These are phyloP conservation scores for Jaculus jaculus DNA, from an alignment of 2,113 vertebrate genomes.

Conservation along the genomic window DNA sequence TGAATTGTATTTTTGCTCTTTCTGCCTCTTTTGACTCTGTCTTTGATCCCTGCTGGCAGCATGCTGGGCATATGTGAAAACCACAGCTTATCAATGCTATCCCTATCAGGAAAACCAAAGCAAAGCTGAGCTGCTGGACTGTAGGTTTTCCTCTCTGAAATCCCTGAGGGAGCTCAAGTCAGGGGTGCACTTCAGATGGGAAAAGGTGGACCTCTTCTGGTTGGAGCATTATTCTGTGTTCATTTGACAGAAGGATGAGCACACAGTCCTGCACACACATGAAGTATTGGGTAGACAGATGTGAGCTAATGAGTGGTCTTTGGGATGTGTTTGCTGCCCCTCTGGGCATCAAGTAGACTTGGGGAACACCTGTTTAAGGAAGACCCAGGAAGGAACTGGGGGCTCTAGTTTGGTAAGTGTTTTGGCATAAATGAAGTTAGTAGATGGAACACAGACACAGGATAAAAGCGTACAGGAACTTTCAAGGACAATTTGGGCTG, in stretches of 20 bases:
- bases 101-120: conserved; percentile 43
- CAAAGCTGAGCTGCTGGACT: neutral
- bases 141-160: neutral
- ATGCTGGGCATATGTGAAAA: conserved; percentile 64
- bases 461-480: neutral
- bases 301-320: neutral
- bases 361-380: neutral
- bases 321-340: neutral
- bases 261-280: neutral
- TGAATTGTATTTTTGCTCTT: conserved; percentile 74
- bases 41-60: conserved; percentile 75
- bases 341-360: neutral
- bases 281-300: neutral
- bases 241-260: neutral
- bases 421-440: neutral
- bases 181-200: neutral
- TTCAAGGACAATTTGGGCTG: neutral
- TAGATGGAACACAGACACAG: neutral
- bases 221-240: neutral
- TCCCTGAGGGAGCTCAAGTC: conserved; percentile 20
- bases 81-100: conserved; percentile 31
- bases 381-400: neutral
- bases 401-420: neutral
- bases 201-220: neutral
- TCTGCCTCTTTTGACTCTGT: conserved; percentile 73